phyloP scores from a whole-genome alignment of 2,797 vertebrate genomes.

The Channa striata region DNA sequence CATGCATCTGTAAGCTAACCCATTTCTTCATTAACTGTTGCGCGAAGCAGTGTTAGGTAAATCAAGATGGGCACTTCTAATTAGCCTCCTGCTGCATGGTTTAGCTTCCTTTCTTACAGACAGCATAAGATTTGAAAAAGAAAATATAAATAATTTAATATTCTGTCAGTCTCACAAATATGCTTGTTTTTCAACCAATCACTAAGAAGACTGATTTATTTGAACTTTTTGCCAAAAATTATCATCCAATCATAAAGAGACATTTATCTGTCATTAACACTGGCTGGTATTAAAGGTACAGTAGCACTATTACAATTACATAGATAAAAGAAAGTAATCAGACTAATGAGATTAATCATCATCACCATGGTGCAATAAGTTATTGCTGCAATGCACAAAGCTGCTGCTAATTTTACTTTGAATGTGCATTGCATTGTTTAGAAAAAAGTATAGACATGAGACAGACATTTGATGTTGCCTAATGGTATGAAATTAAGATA shows the following conservation, averaged over 20 bases:
- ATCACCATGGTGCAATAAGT: no score
- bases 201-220: neutral
- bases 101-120: neutral
- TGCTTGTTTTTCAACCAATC: neutral
- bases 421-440: no score
- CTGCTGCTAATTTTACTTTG: no score
- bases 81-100: slow-evolving; percentile 13
- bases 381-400: no score
- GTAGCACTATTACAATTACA: neutral
- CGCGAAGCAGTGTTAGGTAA: slow-evolving; percentile 2
- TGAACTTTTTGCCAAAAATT: neutral
- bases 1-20: slow-evolving; percentile 3
- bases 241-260: neutral
- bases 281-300: neutral
- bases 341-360: neutral
- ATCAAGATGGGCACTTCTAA: slow-evolving; percentile 2
- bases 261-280: neutral
- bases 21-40: slow-evolving; percentile 3
- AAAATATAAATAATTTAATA: no score
- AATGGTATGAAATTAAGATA: no score
- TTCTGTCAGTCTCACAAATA: neutral
- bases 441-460: no score
- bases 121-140: no score
- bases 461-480: no score
- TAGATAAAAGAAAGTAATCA: neutral